These are phyloP conservation scores for Salticus scenicus DNA, from an alignment of 2,888 invertebrate species.

Conservation along the genomic window DNA sequence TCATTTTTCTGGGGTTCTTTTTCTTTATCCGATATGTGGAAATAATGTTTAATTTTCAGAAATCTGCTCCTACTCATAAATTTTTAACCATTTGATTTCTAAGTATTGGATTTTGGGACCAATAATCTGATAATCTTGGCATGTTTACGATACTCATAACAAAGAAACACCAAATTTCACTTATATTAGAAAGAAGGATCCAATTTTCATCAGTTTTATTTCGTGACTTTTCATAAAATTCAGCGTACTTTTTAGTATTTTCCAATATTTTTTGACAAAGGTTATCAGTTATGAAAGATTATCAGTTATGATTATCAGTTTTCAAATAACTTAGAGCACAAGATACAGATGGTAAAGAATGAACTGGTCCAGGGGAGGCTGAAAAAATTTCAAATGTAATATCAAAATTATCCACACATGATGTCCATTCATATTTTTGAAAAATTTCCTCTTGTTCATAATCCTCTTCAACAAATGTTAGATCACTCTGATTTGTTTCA, in stretches of 20 bases:
- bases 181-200: background rate
- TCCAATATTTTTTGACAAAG: too few relatives aligned
- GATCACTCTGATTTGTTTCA: too few relatives aligned
- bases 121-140: background rate
- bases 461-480: too few relatives aligned
- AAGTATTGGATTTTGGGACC: background rate
- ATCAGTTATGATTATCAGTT: background rate
- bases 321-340: too few relatives aligned
- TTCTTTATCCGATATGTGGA: background rate
- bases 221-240: background rate
- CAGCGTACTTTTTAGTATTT: background rate
- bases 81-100: background rate
- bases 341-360: too few relatives aligned
- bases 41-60: background rate
- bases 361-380: too few relatives aligned
- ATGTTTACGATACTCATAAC: background rate
- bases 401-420: too few relatives aligned
- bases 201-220: background rate
- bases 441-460: too few relatives aligned
- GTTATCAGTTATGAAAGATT: background rate
- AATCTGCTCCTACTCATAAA: background rate
- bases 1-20: background rate
- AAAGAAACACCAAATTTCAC: background rate
- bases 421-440: too few relatives aligned
- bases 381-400: too few relatives aligned